Base-by-base conservation (phyloP, 2,888 invertebrate genomes). In the Maniola hyperantus region DNA sequence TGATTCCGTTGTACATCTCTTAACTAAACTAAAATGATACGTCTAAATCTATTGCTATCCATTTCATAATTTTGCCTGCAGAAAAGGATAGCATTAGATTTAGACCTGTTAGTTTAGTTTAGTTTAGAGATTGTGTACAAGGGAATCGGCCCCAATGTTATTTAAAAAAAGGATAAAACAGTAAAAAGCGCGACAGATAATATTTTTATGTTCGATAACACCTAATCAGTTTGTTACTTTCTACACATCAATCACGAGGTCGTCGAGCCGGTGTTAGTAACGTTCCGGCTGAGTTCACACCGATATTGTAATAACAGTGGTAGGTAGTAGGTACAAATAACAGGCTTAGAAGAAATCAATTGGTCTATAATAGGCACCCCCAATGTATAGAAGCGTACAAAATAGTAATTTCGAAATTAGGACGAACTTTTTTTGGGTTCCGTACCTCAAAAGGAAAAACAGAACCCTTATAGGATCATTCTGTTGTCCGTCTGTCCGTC, bases 231-330 rank as follows among this genome's bases (percentile, higher is more conserved):
- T 79, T 80, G 76, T 76, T 79, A 84, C 90, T 91, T 91, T 91
- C 90, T 87, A 89, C 76, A 75, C 84, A 88, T 90, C 87, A 83
- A 88, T 90, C 88, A 88, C 75, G 73, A 74, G 81, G 76, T 81
- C 77, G 76, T 67, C 71, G 73, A 76, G 77, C 68, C 75, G 72
- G 75, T 74, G 77, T 81, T 77, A 79, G 79, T 80, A 80, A 79
- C 79, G 84, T 86, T 82, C 83, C 79, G 83, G 79, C 79, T 84
- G 81, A 83, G 80, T 85, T 85, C 88, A 86, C 85, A 85, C 79
- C 73, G 76, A 73, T 80, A 78, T 75, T 75, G 72, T 81, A 82
- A 82, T 83, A 83, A 83, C 74, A 75, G 77, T 74, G 18, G 13
- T 74, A 72, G 15, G 63, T 39, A 75, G 77, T 72, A 74, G 70